Evolutionary conservation across 2,113 vertebrate genomes (phyloP).

Genomic region (Petromus typicus): DNA sequence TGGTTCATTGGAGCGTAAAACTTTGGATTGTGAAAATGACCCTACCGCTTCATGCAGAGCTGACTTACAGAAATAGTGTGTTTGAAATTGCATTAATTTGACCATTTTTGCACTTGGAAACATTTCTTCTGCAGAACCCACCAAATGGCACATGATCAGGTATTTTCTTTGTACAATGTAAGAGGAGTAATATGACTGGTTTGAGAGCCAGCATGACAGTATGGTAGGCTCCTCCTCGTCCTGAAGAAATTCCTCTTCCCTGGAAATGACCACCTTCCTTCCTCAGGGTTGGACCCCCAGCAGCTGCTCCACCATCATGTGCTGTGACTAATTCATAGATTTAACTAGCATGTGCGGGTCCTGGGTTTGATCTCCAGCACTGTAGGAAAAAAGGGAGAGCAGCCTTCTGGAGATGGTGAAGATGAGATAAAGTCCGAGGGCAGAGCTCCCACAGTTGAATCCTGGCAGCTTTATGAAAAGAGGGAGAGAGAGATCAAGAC

Average conservation of each 20-base stretch:
- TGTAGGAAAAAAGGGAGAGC: fast-evolving
- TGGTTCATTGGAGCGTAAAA: not conserved
- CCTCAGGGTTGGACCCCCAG: not conserved
- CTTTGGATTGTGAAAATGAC: not conserved
- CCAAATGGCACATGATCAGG: not conserved
- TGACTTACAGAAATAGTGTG: not conserved
- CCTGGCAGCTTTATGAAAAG: not conserved
- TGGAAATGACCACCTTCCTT: not conserved
- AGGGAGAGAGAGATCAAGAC: not conserved
- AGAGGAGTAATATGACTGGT: not conserved
- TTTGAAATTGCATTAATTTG: conserved; percentile 12
- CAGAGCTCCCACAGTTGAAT: not conserved
- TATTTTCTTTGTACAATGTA: not conserved
- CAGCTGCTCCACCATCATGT: not conserved
- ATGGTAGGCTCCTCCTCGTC: not conserved
- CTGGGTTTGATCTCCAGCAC: not conserved
- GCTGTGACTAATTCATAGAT: not conserved
- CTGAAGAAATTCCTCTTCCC: not conserved
- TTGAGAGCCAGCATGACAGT: not conserved
- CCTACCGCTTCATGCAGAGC: not conserved
- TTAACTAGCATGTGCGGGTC: not conserved
- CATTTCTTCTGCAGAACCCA: conserved; percentile 12
- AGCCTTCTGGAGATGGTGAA: not conserved
- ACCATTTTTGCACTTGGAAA: not conserved
- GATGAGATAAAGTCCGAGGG: not conserved